These are phyloP conservation scores for Pelosia muscerda DNA, from an alignment of 2,888 invertebrate species.

Conservation along the genomic window DNA sequence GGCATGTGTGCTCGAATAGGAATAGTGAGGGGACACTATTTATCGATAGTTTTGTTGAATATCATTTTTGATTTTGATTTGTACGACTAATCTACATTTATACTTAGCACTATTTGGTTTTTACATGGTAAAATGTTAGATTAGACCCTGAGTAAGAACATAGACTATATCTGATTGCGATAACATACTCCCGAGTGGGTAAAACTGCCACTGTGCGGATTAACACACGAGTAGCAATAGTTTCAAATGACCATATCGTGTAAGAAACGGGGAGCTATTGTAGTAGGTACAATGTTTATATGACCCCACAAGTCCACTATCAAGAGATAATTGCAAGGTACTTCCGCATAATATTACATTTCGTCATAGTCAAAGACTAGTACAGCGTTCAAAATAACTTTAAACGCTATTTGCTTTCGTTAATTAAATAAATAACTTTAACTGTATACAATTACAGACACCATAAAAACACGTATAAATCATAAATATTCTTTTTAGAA, in stretches of 20 bases:
- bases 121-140: too few species aligned
- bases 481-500: constrained; percentile 38
- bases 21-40: constrained; percentile 56
- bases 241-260: too few species aligned
- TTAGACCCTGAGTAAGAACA: too few species aligned
- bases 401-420: neutral
- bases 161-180: too few species aligned
- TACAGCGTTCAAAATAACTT: neutral
- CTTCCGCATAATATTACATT: neutral
- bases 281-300: too few species aligned
- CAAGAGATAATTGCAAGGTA: neutral
- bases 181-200: too few species aligned
- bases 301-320: too few species aligned
- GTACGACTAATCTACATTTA: too few species aligned
- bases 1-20: constrained; percentile 59
- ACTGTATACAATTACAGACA: neutral
- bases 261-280: too few species aligned
- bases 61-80: neutral
- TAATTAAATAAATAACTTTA: constrained; percentile 5
- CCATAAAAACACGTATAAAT: constrained; percentile 18
- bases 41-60: constrained; percentile 45
- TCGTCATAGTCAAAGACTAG: neutral
- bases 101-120: too few species aligned
- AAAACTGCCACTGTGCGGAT: too few species aligned
- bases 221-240: too few species aligned